A percentile compares a stretch with the other conserved stretches of the same genome.
Conservation (phyloP, 2,797 vertebrate species). For the Sternarchorhynchus goeldii region DNA sequence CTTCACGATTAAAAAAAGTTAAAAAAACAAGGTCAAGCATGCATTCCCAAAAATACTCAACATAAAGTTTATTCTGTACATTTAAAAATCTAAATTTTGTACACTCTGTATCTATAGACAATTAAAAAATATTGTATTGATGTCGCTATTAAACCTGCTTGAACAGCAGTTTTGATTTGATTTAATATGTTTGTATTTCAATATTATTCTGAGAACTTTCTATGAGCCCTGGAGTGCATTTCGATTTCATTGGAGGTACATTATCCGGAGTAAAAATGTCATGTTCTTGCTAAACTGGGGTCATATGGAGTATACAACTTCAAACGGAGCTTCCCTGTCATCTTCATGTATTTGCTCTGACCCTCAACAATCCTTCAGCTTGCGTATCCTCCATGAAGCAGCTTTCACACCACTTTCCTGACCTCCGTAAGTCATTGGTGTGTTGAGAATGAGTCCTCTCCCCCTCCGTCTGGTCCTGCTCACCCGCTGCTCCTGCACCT, state of each 20-base stretch:
- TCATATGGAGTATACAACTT: neutral
- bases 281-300: constrained; percentile 37
- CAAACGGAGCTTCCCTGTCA: constrained; percentile 25
- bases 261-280: constrained; percentile 48
- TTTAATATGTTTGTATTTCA: too few relatives aligned
- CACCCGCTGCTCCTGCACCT: constrained; percentile 11
- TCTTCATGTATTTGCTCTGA: neutral
- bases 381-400: neutral
- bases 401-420: constrained; percentile 19
- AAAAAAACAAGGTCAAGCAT: too few relatives aligned
- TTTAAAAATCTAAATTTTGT: too few relatives aligned
- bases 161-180: too few relatives aligned
- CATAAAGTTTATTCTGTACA: too few relatives aligned
- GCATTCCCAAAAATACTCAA: too few relatives aligned
- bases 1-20: too few relatives aligned
- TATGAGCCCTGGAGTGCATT: neutral
- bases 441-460: constrained; percentile 41
- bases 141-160: too few relatives aligned
- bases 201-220: neutral
- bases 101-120: too few relatives aligned
- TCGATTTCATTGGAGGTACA: constrained; percentile 33
- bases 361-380: neutral
- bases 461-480: too few relatives aligned
- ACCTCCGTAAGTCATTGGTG: constrained; percentile 62
- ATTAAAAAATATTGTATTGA: too few relatives aligned